These are phyloP conservation scores for Drosophila nigromelanica DNA, from an alignment of 1,140 invertebrate species.

Conservation along the genomic window DNA sequence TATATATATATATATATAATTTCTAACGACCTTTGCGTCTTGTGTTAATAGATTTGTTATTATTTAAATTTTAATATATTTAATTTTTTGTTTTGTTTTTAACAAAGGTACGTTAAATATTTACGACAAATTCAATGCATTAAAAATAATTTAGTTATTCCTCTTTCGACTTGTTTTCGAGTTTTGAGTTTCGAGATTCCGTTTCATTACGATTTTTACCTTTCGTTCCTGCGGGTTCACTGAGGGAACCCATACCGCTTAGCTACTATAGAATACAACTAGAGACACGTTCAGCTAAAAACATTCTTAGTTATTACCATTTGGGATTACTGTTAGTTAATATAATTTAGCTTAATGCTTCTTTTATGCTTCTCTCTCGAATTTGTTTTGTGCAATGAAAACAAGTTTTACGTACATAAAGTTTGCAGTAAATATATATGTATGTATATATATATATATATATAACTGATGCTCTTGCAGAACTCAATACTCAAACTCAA, in stretches of 20 bases:
- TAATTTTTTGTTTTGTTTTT: constrained; percentile 69
- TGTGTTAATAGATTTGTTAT: constrained; percentile 68
- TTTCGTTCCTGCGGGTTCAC: constrained; percentile 46
- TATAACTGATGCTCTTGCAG: constrained; percentile 32
- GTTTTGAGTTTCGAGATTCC: constrained; percentile 10
- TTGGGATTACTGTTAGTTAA: constrained; percentile 65
- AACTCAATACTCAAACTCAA: constrained; percentile 20
- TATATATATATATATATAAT: constrained; percentile 27
- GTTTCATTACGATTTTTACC: constrained; percentile 31
- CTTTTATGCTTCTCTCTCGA: constrained; percentile 8
- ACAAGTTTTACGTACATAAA: constrained; percentile 20
- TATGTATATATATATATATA: not conserved
- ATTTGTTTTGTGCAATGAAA: constrained; percentile 44
- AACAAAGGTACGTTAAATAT: constrained; percentile 83
- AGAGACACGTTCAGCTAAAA: constrained; percentile 77
- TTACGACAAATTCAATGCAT: constrained; percentile 82
- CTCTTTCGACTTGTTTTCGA: constrained; percentile 8
- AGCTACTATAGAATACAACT: constrained; percentile 76
- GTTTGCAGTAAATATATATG: not conserved
- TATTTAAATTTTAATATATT: constrained; percentile 24
- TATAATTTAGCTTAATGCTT: constrained; percentile 38
- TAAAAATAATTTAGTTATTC: constrained; percentile 76
- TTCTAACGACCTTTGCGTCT: constrained; percentile 29
- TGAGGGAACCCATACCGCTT: constrained; percentile 55
- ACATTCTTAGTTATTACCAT: constrained; percentile 72